Evolutionary conservation across 2,888 invertebrate species (phyloP).

Genomic region (Holacanthella duospinosa): DNA sequence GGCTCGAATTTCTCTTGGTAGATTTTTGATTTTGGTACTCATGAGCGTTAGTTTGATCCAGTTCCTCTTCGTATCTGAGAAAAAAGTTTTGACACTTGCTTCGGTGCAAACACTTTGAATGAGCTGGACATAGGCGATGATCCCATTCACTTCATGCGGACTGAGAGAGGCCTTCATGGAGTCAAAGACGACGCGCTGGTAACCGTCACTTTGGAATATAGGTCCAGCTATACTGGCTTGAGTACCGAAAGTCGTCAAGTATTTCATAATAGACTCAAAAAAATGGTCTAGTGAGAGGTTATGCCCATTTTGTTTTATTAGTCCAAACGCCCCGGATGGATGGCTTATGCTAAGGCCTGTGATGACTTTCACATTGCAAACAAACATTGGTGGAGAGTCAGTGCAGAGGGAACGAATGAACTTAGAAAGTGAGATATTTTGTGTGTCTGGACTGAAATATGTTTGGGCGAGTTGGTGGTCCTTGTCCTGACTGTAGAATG

Average conservation of each 20-base stretch:
- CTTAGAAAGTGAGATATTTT: constrained; percentile 58
- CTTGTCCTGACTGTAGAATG: constrained; percentile 64
- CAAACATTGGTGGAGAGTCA: constrained; percentile 69
- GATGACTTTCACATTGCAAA: constrained; percentile 77
- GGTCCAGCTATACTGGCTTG: constrained; percentile 9
- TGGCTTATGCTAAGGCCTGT: constrained; percentile 68
- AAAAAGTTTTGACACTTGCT: constrained; percentile 22
- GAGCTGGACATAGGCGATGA: constrained; percentile 31
- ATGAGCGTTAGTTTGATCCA: constrained; percentile 29
- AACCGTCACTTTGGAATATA: constrained; percentile 19
- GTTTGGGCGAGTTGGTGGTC: constrained; percentile 55
- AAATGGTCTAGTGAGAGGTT: constrained; percentile 73
- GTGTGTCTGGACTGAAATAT: constrained; percentile 41
- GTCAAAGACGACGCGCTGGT: constrained; percentile 19
- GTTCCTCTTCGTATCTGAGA: constrained; percentile 25
- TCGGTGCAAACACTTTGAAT: constrained; percentile 23
- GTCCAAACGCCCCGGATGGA: constrained; percentile 65
- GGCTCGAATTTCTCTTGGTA: constrained; percentile 33
- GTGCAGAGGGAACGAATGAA: constrained; percentile 79
- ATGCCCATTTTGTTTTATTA: constrained; percentile 57
- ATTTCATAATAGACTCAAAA: constrained; percentile 58
- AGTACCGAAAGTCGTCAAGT: constrained; percentile 22
- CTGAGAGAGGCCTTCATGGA: constrained; percentile 21
- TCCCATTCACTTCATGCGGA: constrained; percentile 29
- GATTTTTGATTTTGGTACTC: constrained; percentile 20